Evolutionary conservation across 2,888 invertebrate genomes (phyloP).

Genomic region (Chrysomela aeneicollis): DNA sequence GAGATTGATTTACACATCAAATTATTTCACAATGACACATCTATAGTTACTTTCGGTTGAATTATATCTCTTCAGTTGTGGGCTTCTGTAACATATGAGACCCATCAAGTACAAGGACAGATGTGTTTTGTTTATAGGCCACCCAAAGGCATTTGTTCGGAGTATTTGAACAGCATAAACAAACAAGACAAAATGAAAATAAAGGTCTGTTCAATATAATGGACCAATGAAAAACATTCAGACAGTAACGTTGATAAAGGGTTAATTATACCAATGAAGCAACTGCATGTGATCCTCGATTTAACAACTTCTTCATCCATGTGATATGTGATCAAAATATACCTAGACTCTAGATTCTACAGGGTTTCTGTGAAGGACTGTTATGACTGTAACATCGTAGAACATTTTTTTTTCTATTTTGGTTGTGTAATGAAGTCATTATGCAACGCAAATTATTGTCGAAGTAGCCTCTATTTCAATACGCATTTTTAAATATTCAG

Average conservation of each 20-base stretch:
- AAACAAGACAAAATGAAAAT: background rate
- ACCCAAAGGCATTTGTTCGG: conserved; percentile 20
- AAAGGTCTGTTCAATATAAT: background rate
- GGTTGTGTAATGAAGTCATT: too few species aligned
- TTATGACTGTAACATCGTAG: too few species aligned
- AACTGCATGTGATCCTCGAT: too few species aligned
- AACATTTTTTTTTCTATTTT: too few species aligned
- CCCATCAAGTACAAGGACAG: conserved; percentile 18
- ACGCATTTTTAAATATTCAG: too few species aligned
- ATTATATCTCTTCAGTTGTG: background rate
- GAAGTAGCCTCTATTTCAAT: too few species aligned
- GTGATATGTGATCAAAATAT: too few species aligned
- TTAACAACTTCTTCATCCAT: too few species aligned
- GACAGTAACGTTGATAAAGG: background rate
- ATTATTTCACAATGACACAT: background rate
- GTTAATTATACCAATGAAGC: background rate
- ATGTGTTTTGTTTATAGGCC: conserved; percentile 30
- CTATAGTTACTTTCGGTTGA: background rate
- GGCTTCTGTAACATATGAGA: background rate
- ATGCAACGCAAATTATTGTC: too few species aligned
- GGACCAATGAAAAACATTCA: background rate
- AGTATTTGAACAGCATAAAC: conserved; percentile 1
- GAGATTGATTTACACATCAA: too few species aligned
- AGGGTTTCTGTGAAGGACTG: too few species aligned
- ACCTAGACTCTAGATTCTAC: too few species aligned